A percentile compares a stretch with the other conserved stretches of the same genome.
These are phyloP conservation scores for Mya arenaria DNA, from an alignment of 1,140 invertebrate genomes.

Conservation along the genomic window DNA sequence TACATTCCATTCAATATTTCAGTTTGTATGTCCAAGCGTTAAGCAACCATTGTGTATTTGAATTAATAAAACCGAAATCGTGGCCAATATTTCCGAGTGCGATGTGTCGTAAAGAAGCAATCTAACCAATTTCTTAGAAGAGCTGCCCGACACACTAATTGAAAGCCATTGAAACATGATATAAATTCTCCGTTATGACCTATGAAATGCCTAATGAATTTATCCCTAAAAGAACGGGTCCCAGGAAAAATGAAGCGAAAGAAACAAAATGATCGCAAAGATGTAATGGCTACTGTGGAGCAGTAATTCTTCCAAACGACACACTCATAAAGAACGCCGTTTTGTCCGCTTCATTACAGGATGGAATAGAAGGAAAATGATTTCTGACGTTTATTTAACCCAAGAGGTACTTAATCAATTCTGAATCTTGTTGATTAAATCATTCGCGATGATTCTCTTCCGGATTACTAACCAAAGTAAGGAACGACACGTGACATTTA, in stretches of 20 bases:
- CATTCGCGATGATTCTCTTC: constrained; percentile 31
- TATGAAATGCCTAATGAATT: constrained; percentile 59
- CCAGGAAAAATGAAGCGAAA: constrained; percentile 48
- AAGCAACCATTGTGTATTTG: constrained; percentile 52
- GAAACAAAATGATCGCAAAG: constrained; percentile 45
- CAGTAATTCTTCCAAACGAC: constrained; percentile 45
- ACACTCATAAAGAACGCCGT: constrained; percentile 47
- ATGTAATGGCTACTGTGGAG: constrained; percentile 47
- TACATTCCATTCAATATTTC: no score
- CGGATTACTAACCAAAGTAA: constrained; percentile 3
- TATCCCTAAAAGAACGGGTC: constrained; percentile 24
- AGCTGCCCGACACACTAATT: constrained; percentile 34
- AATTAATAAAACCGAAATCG: constrained; percentile 55
- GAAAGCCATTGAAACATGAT: constrained; percentile 51
- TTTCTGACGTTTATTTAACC: constrained; percentile 59
- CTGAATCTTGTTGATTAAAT: constrained; percentile 49
- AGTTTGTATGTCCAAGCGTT: no score
- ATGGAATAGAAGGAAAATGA: constrained; percentile 51
- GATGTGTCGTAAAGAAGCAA: constrained; percentile 55
- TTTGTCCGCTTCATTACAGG: constrained; percentile 46
- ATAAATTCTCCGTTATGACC: constrained; percentile 58
- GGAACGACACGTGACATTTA: constrained; percentile 11
- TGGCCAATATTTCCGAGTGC: constrained; percentile 55
- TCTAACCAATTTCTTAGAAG: constrained; percentile 51
- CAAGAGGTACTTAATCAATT: constrained; percentile 57